Evolutionary conservation across 2,797 vertebrate species (phyloP), one percentile per base, ranked within the genome.

Genomic region (Oreochromis mossambicus): DNA sequence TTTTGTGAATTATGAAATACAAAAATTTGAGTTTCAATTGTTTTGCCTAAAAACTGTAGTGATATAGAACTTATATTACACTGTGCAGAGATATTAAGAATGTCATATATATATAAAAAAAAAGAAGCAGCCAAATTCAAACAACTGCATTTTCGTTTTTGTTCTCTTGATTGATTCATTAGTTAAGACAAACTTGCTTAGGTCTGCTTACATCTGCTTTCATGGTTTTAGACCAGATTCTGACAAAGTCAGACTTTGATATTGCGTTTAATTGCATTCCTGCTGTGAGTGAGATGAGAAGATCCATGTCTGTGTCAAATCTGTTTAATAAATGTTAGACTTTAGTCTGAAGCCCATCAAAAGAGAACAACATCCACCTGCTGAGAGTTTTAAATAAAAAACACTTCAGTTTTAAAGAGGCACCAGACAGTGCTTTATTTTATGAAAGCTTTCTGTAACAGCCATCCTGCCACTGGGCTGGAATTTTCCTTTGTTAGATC

Each of bases 251-350:
- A 7, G 32, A 34, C 0, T 75, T 1, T 51, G 26, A 75, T n/a
- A 13, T 50, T 48, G 68, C 12, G 6, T 75, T 75, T 51, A 75
- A 50, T n/a, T 75, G 26, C 70, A 19, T 50, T 50, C 46, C 70
- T n/a, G 11, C 46, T 75, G 70, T 32, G 70, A 51, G 70, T 75
- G 46, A 75, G 46, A 75, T 34, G 70, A 50, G 43, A 50, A 75
- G 46, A 75, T 75, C 1, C 17, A 8, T 32, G 70, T 50, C 70
- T n/a, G 17, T 75, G 70, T 50, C 70, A 75, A 34, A 75, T 75
- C 26, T n/a, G 68, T 48, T 50, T 50, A 17, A 32, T 50, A 34
- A 32, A 34, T 75, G 19, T 34, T 50, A 48, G 68, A 48, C 29
- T 73, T 73, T 19, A 32, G 70, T 50, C 70, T n/a, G 1, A 29